phyloP scores from a whole-genome alignment of 1,140 invertebrate genomes.

The Polypedilum pembai region DNA sequence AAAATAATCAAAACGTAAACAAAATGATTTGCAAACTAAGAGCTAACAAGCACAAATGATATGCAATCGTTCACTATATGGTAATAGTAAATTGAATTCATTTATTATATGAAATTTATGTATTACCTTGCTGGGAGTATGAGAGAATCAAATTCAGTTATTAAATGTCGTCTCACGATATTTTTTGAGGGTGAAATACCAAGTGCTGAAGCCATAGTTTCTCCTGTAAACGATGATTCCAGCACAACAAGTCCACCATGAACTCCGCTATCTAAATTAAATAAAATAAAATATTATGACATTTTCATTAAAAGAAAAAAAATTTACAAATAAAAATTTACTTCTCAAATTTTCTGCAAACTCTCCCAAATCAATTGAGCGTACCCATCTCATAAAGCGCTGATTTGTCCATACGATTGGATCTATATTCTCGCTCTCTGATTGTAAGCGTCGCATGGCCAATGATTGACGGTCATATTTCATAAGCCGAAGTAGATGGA shows the following conservation, averaged over 20 bases:
- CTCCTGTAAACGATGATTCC: constrained; percentile 86
- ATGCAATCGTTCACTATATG: constrained; percentile 32
- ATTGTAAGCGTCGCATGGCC: constrained; percentile 76
- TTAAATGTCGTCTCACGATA: constrained; percentile 83
- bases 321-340: constrained; percentile 38
- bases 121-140: constrained; percentile 81
- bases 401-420: constrained; percentile 93
- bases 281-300: constrained; percentile 29
- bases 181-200: constrained; percentile 89
- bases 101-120: constrained; percentile 29
- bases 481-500: constrained; percentile 82
- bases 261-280: constrained; percentile 73
- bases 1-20: constrained; percentile 20
- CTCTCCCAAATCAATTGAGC: constrained; percentile 86
- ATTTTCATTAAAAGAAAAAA: background rate
- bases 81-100: too few relatives aligned
- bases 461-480: constrained; percentile 87
- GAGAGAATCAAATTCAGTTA: constrained; percentile 81
- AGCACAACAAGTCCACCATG: constrained; percentile 87
- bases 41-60: background rate
- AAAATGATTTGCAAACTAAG: background rate
- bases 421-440: constrained; percentile 79
- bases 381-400: constrained; percentile 84
- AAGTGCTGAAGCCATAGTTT: constrained; percentile 86
- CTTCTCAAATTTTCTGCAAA: constrained; percentile 92